These are phyloP conservation scores for Epinephelus fuscoguttatus DNA, from an alignment of 2,113 vertebrate genomes.

Conservation along the genomic window DNA sequence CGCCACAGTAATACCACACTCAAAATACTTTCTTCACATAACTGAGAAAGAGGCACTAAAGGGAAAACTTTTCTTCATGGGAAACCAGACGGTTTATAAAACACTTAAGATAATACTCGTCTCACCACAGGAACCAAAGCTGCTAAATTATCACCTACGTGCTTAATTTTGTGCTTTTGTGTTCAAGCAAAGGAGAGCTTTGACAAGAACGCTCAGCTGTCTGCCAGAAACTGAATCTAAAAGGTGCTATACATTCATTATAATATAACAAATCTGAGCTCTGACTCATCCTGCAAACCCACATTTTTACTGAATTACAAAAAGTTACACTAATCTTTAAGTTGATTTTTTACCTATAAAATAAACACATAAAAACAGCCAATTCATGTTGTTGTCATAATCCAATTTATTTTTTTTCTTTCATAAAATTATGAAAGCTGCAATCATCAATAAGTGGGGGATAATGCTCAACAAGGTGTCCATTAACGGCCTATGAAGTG, in stretches of 20 bases:
- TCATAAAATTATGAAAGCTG: not conserved
- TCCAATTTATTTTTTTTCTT: not conserved
- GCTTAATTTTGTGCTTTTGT: not conserved
- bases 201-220: not conserved
- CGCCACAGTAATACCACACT: too few species aligned
- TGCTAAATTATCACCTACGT: conserved; percentile 4
- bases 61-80: not conserved
- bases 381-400: not conserved
- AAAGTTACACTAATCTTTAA: not conserved
- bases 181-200: not conserved
- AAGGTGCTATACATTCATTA: not conserved
- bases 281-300: not conserved
- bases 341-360: not conserved
- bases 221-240: not conserved
- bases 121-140: not conserved
- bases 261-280: not conserved
- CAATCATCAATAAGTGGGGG: not conserved
- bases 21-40: not conserved
- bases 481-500: too few species aligned
- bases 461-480: too few species aligned
- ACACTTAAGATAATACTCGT: not conserved
- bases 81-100: not conserved
- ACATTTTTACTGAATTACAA: not conserved
- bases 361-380: not conserved
- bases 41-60: not conserved